Percentiles rank a stretch among this genome's conserved stretches.
Conservation (phyloP, 2,888 invertebrate genomes). For the Lasioglossum marginatum region DNA sequence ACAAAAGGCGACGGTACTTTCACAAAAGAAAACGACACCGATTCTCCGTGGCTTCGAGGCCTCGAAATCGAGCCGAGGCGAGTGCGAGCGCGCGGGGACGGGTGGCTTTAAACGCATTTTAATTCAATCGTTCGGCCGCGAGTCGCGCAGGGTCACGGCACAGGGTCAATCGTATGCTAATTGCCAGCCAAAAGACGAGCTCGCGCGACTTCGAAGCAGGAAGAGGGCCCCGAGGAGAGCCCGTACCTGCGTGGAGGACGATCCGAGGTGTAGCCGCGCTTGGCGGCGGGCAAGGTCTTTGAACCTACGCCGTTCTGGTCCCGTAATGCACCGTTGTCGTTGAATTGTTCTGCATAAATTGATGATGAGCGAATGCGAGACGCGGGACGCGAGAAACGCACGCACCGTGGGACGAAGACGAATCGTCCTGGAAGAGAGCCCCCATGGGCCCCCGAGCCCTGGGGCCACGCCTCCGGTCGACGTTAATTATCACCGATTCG, state of each 20-base stretch:
- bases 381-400: constrained; percentile 64
- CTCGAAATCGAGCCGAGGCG: constrained; percentile 55
- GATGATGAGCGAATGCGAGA: constrained; percentile 81
- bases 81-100: constrained; percentile 35
- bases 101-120: constrained; percentile 74
- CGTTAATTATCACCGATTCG: constrained; percentile 74
- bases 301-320: constrained; percentile 76
- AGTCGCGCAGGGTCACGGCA: constrained; percentile 76
- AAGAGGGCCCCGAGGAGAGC: constrained; percentile 36
- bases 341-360: constrained; percentile 85
- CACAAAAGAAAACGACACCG: constrained; percentile 48
- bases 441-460: constrained; percentile 46
- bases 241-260: constrained; percentile 62
- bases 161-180: constrained; percentile 84
- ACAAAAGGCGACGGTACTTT: constrained; percentile 52
- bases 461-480: constrained; percentile 70
- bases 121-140: constrained; percentile 80
- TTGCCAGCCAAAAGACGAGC: constrained; percentile 81
- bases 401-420: constrained; percentile 76
- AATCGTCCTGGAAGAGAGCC: constrained; percentile 68
- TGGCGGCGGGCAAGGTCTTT: constrained; percentile 75
- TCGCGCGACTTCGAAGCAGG: constrained; percentile 61
- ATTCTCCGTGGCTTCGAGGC: constrained; percentile 20
- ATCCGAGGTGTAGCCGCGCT: constrained; percentile 60
- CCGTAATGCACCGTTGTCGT: constrained; percentile 83